Evolutionary conservation across 2,113 vertebrate genomes (phyloP), one percentile per base, ranked within the genome.

Genomic region (Leiothrix lutea): DNA sequence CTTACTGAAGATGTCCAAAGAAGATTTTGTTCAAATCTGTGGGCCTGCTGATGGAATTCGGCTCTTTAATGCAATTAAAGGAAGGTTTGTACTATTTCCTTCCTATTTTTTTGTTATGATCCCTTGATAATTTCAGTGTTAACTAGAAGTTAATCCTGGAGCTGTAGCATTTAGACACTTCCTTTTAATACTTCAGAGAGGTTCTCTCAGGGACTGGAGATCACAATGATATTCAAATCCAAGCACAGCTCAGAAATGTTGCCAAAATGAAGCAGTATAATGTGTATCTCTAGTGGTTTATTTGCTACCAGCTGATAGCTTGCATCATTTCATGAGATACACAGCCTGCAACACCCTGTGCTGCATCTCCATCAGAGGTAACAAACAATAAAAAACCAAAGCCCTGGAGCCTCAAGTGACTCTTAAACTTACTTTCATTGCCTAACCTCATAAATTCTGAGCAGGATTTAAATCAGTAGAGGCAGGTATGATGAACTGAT

Each of bases 1-100:
- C 96, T 98, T 99, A 94, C 90, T 99, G 96, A 99, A 99, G 95
- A 99, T 99, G 99, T 98, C 98, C 94, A 98, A 98, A 92, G 99
- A 99, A 26, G 99, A 99, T 77, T 97, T 99, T 97, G 98, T 99
- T 93, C 99, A 99, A 98, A 98, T 99, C 93, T 99, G 99, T 92
- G 99, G 99, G 23, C 99, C 99, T 38, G 99, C 99, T 47, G 99
- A 99, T 53, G 99, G 99, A 47, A 99, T 99, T 96, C 98, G 99
- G 42, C 99, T 99, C 88, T 99, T 99, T 85, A 99, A 99, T 67
- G 98, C 98, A 47, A 98, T 99, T 97, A 99, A 99, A 97, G 99
- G 99, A 98, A 98, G 99, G 99, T 99, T 83, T 77, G 98, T 98
- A 81, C 65, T 26, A 16, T 56, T 89, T 74, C 90, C 70, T 92